These are phyloP conservation scores for Saguinus oedipus DNA, from an alignment of 2,797 vertebrate species.

Conservation along the genomic window DNA sequence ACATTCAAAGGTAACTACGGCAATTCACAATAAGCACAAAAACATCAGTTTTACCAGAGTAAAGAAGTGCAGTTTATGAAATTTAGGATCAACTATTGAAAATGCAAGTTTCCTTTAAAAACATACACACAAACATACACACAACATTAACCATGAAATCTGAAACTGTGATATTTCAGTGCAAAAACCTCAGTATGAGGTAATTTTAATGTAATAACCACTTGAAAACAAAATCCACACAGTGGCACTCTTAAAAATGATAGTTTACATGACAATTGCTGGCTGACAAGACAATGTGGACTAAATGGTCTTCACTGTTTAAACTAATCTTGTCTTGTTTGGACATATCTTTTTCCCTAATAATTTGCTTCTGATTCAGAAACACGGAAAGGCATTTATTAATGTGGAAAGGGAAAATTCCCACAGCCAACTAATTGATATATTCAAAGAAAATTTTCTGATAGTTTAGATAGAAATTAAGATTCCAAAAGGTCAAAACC, in stretches of 20 bases:
- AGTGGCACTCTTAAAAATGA: conserved; percentile 80
- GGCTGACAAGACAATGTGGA: conserved; percentile 66
- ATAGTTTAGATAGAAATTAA: conserved; percentile 60
- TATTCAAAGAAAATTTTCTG: conserved; percentile 69
- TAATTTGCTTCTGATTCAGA: conserved; percentile 80
- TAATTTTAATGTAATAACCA: conserved; percentile 81
- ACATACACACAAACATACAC: conserved; percentile 35
- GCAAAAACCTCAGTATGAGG: conserved; percentile 87
- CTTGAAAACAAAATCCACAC: conserved; percentile 81
- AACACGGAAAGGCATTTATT: conserved; percentile 75
- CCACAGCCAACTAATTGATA: conserved; percentile 73
- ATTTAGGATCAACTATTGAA: conserved; percentile 76
- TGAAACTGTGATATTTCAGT: conserved; percentile 85
- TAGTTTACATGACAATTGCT: conserved; percentile 79
- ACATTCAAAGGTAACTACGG: conserved; percentile 72
- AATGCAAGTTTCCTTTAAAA: conserved; percentile 82
- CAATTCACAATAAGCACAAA: conserved; percentile 77
- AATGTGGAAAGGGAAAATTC: conserved; percentile 75
- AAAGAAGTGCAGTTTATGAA: conserved; percentile 75
- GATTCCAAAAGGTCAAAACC: conserved; percentile 52
- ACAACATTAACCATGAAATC: conserved; percentile 76
- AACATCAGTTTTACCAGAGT: conserved; percentile 76
- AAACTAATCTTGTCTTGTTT: conserved; percentile 73
- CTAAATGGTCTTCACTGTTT: conserved; percentile 62
- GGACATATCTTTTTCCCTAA: conserved; percentile 62